Percentiles rank a stretch among this genome's conserved stretches.
phyloP scores from a whole-genome alignment of 2,113 vertebrate genomes.

The Odobenus rosmarus region DNA sequence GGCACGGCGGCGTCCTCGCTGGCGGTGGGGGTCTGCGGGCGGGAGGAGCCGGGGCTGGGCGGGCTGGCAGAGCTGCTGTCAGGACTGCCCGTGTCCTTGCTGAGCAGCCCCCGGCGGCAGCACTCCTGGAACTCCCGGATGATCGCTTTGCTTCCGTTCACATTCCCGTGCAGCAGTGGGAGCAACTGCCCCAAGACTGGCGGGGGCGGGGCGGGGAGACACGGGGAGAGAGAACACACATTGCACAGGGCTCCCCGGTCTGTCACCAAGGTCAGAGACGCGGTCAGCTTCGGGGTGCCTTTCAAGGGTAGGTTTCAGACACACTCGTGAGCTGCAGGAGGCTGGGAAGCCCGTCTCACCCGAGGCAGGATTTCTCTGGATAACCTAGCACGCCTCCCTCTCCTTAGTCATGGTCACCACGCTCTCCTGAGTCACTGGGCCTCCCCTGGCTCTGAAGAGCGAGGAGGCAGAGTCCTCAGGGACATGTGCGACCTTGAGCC shows the following conservation, averaged over 20 bases:
- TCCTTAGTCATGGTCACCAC: neutral
- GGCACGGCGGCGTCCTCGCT: slow-evolving; percentile 85
- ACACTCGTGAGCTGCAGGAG: neutral
- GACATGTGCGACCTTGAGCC: neutral
- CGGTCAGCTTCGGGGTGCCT: neutral
- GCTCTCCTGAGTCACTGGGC: neutral
- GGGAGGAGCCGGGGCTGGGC: slow-evolving; percentile 71
- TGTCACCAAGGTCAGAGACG: neutral
- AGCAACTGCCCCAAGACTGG: slow-evolving; percentile 90
- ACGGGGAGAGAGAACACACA: neutral
- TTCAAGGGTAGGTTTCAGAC: neutral
- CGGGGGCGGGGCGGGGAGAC: neutral
- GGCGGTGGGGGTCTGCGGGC: slow-evolving; percentile 39
- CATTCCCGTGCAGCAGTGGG: slow-evolving; percentile 95
- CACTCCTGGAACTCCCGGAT: slow-evolving; percentile 97
- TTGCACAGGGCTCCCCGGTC: neutral
- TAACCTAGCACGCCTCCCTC: neutral
- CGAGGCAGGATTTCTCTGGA: fast-evolving
- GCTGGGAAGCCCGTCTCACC: neutral
- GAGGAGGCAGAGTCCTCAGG: neutral
- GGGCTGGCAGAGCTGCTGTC: slow-evolving; percentile 21
- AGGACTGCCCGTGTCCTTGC: fast-evolving
- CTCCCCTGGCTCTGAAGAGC: neutral
- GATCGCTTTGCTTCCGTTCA: slow-evolving; percentile 94
- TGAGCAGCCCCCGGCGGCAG: slow-evolving; percentile 87